Base-by-base conservation (phyloP, 2,888 invertebrate species). In the Macroteleia sp. region DNA sequence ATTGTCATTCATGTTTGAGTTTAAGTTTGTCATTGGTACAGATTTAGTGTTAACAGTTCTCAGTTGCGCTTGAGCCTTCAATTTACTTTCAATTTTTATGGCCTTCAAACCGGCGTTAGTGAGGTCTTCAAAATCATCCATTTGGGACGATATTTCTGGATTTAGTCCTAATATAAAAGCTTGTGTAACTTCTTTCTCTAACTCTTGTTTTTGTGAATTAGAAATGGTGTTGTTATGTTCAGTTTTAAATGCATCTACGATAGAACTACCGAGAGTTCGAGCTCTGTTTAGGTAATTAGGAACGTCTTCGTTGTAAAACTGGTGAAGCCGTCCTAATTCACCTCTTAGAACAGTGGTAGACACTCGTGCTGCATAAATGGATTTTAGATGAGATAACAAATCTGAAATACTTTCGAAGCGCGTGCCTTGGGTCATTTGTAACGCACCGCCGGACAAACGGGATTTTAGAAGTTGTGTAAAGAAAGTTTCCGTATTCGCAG, bases 281-380 rank as follows among this genome's bases (percentile, higher is more conserved):
- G 62, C n/a, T 9, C 71, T 16, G n/a, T 8, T 46, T 10, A 64
- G 22, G n/a, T 73, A 73, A 8, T n/a, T 30, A 6, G 71, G 46
- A 2, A 73, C 71, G 5, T 54, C 30, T 46, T 71, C 54, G 1
- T 71, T 14, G 34, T 71, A 61, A 5, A 9, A 22, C 30, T 71
- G 71, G 17, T 71, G 54, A 0, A 71, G 16, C 10, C 46, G 42
- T 4, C 54, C 50, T 10, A 71, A 17, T 28, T 71, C 54, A 0
- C 70, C 70, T 0, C 70, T n/a, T 2, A 70, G 10, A 3, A 59
- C 3, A 0, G 20, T 3, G 0, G 59, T 52, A 0, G 59, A 61
- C 22, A 42, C 42, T 0, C 46, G 32, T 6, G 70, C 59, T 9
- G 50, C 70, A 19, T 14, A 70, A 9, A 69, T 41, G 0, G 22